Conservation (phyloP, 2,113 vertebrate species). For the Gobiocypris rarus region DNA sequence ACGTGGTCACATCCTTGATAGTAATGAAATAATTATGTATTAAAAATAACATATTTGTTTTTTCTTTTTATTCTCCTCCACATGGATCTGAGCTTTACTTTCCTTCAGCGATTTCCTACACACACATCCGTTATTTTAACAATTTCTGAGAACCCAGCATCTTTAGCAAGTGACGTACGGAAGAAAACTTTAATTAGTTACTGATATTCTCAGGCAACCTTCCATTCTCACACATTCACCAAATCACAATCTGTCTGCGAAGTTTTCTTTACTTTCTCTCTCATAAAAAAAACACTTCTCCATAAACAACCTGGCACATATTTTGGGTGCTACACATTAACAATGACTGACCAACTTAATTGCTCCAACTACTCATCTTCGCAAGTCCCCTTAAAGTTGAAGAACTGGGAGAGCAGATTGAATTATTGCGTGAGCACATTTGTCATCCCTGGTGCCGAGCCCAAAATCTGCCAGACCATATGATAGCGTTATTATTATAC, state of each 20-base stretch:
- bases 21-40: not conserved
- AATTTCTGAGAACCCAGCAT: constrained; percentile 23
- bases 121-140: constrained; percentile 58
- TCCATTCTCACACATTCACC: constrained; percentile 72
- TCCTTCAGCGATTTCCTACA: constrained; percentile 58
- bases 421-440: constrained; percentile 84
- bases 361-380: constrained; percentile 75
- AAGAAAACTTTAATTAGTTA: constrained; percentile 53
- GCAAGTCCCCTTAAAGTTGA: constrained; percentile 81
- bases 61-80: not conserved
- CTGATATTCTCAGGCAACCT: constrained; percentile 57
- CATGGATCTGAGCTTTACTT: constrained; percentile 38
- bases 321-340: constrained; percentile 61
- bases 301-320: constrained; percentile 76
- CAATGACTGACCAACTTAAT: constrained; percentile 76
- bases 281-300: constrained; percentile 70
- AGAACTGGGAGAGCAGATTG: constrained; percentile 85
- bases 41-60: not conserved
- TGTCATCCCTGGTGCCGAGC: constrained; percentile 80
- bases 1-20: not conserved
- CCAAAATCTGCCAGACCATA: constrained; percentile 87
- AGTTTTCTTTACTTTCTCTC: constrained; percentile 56
- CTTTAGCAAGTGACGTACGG: constrained; percentile 47
- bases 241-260: constrained; percentile 80
- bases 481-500: constrained; percentile 83